These are phyloP conservation scores for Pegoplata infirma DNA, from an alignment of 2,888 invertebrate genomes.

Conservation along the genomic window DNA sequence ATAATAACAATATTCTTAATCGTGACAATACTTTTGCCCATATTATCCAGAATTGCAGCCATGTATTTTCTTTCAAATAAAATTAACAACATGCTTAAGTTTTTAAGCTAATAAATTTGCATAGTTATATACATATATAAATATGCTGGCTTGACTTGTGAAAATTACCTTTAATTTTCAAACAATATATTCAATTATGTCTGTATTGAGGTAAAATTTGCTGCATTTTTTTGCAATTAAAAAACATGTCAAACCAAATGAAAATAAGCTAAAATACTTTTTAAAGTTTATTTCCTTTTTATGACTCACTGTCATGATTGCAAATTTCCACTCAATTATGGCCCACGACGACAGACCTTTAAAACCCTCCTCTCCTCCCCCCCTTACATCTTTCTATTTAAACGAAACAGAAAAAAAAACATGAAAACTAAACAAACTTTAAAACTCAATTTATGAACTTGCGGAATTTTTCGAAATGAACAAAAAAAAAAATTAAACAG, in stretches of 20 bases:
- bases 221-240: conserved; percentile 61
- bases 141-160: conserved; percentile 25
- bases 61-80: neutral
- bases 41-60: neutral
- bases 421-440: conserved; percentile 55
- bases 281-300: conserved; percentile 44
- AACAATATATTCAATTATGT: conserved; percentile 57
- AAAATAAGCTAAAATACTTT: conserved; percentile 46
- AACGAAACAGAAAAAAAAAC: conserved; percentile 52
- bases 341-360: no score
- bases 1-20: conserved; percentile 1
- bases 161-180: conserved; percentile 54
- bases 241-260: conserved; percentile 49
- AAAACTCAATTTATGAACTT: conserved; percentile 64
- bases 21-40: neutral
- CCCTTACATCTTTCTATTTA: conserved; percentile 16
- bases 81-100: conserved; percentile 17
- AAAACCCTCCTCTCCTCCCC: conserved; percentile 7
- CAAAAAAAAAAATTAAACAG: conserved; percentile 2
- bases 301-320: conserved; percentile 50
- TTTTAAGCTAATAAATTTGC: conserved; percentile 12
- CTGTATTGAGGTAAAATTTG: conserved; percentile 45
- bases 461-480: conserved; percentile 48
- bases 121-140: no score
- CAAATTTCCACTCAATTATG: conserved; percentile 1